Percentiles rank a stretch among this genome's conserved stretches.
These are phyloP conservation scores for Drosophila nigromelanica DNA, from an alignment of 1,140 invertebrate species.

Conservation along the genomic window DNA sequence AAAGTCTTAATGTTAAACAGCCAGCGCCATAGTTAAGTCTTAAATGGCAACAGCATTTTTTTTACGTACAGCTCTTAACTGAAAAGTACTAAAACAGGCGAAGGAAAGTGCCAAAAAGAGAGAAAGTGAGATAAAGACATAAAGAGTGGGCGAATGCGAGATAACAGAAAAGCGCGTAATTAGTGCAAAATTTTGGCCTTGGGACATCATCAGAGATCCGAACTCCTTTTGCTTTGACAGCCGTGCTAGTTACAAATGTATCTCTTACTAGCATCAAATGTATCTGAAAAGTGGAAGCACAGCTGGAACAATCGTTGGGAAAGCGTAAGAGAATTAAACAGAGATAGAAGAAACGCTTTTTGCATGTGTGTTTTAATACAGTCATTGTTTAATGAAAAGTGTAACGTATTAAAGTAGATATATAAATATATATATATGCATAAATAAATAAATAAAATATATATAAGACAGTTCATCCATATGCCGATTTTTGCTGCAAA, in stretches of 20 bases:
- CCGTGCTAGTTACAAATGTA: conserved; percentile 3
- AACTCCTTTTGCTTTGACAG: conserved; percentile 1
- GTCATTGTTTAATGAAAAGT: no score
- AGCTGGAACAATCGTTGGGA: neutral
- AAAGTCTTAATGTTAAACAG: neutral
- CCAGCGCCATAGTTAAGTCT: conserved; percentile 2
- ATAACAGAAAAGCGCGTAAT: neutral
- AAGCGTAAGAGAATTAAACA: neutral
- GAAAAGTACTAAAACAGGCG: conserved; percentile 1
- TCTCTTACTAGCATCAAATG: conserved; percentile 3
- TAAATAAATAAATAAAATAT: no score
- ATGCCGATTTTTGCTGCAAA: no score
- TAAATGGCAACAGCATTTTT: neutral
- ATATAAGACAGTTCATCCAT: no score
- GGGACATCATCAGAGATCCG: conserved; percentile 11
- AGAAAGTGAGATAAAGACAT: neutral
- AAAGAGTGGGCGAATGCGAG: neutral
- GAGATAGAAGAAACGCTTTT: neutral
- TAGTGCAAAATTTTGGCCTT: conserved; percentile 14
- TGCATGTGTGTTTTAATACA: neutral
- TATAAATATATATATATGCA: no score
- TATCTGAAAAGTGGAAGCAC: conserved; percentile 2
- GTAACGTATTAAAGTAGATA: no score
- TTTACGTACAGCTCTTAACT: conserved; percentile 4
- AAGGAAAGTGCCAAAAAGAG: conserved; percentile 2